phyloP scores from a whole-genome alignment of 2,888 invertebrate species.

The Diaphora mendica region DNA sequence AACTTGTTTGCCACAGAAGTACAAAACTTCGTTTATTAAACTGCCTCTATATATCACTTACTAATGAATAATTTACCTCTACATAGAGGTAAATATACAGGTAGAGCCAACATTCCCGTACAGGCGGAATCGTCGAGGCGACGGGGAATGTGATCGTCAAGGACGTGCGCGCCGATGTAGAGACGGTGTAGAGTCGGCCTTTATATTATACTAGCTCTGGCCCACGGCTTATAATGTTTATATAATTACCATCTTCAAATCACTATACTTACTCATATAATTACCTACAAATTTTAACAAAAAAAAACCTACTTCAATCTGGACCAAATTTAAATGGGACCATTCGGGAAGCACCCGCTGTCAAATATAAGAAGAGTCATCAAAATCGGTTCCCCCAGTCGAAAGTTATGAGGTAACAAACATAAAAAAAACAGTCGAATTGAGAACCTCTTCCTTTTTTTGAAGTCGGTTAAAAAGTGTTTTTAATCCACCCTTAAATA shows the following conservation, averaged over 20 bases:
- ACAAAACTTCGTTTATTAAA: background rate
- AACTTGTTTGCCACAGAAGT: background rate
- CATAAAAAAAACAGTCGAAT: too few species aligned
- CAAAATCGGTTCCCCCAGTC: too few species aligned
- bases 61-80: background rate
- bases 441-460: too few species aligned
- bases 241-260: background rate
- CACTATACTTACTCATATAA: too few species aligned
- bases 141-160: constrained; percentile 73
- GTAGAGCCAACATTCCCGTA: background rate
- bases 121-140: constrained; percentile 52
- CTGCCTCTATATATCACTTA: background rate
- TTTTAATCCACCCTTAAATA: too few species aligned
- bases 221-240: background rate
- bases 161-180: constrained; percentile 53
- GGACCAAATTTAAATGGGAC: too few species aligned
- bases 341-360: too few species aligned
- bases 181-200: background rate
- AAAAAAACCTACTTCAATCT: too few species aligned
- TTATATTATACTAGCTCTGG: background rate
- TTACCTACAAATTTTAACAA: too few species aligned
- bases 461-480: too few species aligned
- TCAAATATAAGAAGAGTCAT: too few species aligned
- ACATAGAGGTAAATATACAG: background rate
- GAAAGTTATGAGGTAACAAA: too few species aligned